A percentile compares a stretch with the other conserved stretches of the same genome.
Conservation (phyloP, 2,797 vertebrate genomes). For the Euthynnus affinis region DNA sequence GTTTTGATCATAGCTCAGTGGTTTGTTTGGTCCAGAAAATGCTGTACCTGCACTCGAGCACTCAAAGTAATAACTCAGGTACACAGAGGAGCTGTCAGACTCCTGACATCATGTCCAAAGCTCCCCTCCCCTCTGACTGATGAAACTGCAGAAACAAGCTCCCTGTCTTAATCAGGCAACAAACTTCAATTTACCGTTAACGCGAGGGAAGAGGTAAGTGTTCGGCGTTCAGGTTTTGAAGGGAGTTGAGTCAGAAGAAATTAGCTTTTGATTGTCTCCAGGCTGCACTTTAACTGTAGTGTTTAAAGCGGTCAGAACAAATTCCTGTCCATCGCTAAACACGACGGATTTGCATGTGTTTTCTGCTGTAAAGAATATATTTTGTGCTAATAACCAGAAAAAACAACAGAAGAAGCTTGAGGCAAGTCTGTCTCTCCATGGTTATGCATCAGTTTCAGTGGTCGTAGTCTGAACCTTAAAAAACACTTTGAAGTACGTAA, state of each 20-base stretch:
- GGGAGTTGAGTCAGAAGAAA: slow-evolving; percentile 62
- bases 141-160: slow-evolving; percentile 38
- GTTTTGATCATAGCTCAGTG: slow-evolving; percentile 16
- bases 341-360: slow-evolving; percentile 1
- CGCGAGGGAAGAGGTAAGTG: slow-evolving; percentile 39
- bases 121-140: slow-evolving; percentile 34
- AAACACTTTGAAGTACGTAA: too few relatives aligned
- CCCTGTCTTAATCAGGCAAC: slow-evolving; percentile 45
- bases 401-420: background rate
- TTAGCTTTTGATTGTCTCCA: slow-evolving; percentile 67
- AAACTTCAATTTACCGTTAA: slow-evolving; percentile 55
- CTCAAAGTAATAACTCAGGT: slow-evolving; percentile 47
- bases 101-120: slow-evolving; percentile 38
- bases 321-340: slow-evolving; percentile 31
- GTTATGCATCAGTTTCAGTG: background rate
- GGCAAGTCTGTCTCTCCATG: background rate
- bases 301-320: slow-evolving; percentile 5
- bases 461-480: too few relatives aligned
- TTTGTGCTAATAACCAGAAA: slow-evolving; percentile 1
- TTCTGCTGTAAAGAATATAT: background rate
- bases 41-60: slow-evolving; percentile 17
- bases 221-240: slow-evolving; percentile 46
- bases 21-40: background rate
- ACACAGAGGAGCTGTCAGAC: slow-evolving; percentile 46
- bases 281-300: slow-evolving; percentile 59